Conservation (phyloP, 2,797 vertebrate species). For the Neostethus bicornis region DNA sequence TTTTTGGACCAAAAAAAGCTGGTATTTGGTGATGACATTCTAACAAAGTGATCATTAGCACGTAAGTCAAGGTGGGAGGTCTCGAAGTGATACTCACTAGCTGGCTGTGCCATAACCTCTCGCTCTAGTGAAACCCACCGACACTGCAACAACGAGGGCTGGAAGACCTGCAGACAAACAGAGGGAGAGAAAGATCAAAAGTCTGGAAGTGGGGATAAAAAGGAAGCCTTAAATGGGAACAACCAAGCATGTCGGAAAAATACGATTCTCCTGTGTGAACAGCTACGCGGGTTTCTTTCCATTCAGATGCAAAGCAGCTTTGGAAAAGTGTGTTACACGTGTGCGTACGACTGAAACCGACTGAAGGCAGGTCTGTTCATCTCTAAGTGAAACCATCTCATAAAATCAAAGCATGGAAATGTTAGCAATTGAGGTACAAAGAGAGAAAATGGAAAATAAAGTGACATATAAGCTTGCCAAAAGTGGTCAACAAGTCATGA, state of each 20-base stretch:
- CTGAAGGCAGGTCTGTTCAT: constrained; percentile 17
- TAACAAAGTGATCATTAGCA: constrained; percentile 4
- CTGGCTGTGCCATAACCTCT: constrained; percentile 96
- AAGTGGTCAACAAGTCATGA: constrained; percentile 44
- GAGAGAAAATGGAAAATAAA: constrained; percentile 17
- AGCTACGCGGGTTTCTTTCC: constrained; percentile 22
- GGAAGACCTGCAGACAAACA: constrained; percentile 86
- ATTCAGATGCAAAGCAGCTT: constrained; percentile 49
- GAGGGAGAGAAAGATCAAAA: constrained; percentile 27
- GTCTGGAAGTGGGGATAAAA: constrained; percentile 35
- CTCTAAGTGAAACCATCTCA: background rate
- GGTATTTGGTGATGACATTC: constrained; percentile 7
- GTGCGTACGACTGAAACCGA: constrained; percentile 37
- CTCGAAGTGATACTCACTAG: constrained; percentile 86
- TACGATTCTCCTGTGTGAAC: constrained; percentile 18
- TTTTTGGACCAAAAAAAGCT: background rate
- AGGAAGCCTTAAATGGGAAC: constrained; percentile 9
- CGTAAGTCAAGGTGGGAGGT: background rate
- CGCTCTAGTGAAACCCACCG: constrained; percentile 96
- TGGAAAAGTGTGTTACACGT: constrained; percentile 39
- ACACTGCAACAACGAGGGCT: constrained; percentile 96
- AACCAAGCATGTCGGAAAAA: constrained; percentile 15
- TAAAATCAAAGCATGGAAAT: background rate
- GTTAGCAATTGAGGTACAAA: background rate
- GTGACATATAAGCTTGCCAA: constrained; percentile 20